Evolutionary conservation across 2,797 vertebrate species (phyloP), one percentile per base, ranked within the genome.

Genomic region (Lindbergichthys nudifrons): DNA sequence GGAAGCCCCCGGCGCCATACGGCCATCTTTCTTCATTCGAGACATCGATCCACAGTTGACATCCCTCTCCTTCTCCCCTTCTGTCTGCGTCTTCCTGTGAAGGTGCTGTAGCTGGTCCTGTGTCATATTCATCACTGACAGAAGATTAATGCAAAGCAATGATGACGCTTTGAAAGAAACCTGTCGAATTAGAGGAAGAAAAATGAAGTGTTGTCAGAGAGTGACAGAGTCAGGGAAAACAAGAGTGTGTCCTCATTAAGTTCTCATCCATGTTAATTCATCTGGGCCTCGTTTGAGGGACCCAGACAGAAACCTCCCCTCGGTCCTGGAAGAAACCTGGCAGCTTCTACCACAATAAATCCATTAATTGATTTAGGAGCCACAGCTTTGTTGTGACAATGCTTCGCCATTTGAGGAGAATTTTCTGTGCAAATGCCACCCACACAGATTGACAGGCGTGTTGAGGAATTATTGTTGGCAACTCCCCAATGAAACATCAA

Each of bases 201-300:
- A 66, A 62, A 60, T 43, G 16, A 26, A 58, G 73, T 42, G 43
- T 18, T 0, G n/a, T 9, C 41, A 73, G 48, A 62, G 36, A 57
- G 32, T 15, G 48, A 70, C 26, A 21, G 50, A 65, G 60, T 39
- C 65, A 39, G 61, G 64, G 41, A 58, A 48, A 77, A 65, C 65
- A 14, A 69, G 11, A 64, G 67, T 48, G 23, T 56, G 63, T 70
- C 58, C 76, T 86, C 79, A 90, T 87, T 78, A 87, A 85, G 76
- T 74, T 75, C 47, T 87, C 75, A 70, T 77, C 68, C 75, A 61
- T 65, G 73, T 85, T 80, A 77, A 85, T 82, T 83, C 72, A 88
- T 73, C 52, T 36, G 83, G 84, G 78, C 47, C 77, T 86, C 10
- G 41, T 78, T 81, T 83, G 73, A 64, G 67, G 63, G 67, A 71